Evolutionary conservation across 2,888 invertebrate species (phyloP), one percentile per base, ranked within the genome.

Genomic region (Congeria kusceri): DNA sequence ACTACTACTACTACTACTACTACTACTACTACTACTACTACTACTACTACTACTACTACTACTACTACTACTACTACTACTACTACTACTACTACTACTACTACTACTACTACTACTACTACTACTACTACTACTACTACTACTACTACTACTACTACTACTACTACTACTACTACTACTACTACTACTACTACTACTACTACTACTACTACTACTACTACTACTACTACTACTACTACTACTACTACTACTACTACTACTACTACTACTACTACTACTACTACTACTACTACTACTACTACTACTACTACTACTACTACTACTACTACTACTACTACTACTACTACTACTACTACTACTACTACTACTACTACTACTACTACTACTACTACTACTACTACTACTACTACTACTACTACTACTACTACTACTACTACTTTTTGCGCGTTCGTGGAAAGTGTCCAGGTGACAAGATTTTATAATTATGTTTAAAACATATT

Each of bases 141-240:
- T 79, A 61, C 74, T 79, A 76, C 70, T 79, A 76, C 74, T 79
- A 76, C 70, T 79, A 76, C 74, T 79, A 76, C 65, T 70, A 79
- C 74, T 79, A 79, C 74, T 79, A 79, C 66, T 69, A 78, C 69
- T 69, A 69, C 68, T 78, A 78, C 74, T 78, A 78, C 74, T 78
- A 75, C 69, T 75, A 75, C 74, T 78, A 78, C 74, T 75, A 63
- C 74, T 61, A 46, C 69, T 59, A 46, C 69, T 61, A 62, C 70
- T 70, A 62, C 63, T 70, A 70, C 63, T 70, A 63, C 70, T 62
- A 70, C 70, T 62, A 3, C 70, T 70, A 63, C 63, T 62, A 46
- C 47, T 63, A 63, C 70, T 53, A 63, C 32, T 62, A 63, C 63
- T 62, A 53, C 70, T 70, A 62, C 70, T 63, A 53, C 63, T 62